Evolutionary conservation across 2,888 invertebrate species (phyloP), one percentile per base, ranked within the genome.

Genomic region (Drosophila vallismaia): DNA sequence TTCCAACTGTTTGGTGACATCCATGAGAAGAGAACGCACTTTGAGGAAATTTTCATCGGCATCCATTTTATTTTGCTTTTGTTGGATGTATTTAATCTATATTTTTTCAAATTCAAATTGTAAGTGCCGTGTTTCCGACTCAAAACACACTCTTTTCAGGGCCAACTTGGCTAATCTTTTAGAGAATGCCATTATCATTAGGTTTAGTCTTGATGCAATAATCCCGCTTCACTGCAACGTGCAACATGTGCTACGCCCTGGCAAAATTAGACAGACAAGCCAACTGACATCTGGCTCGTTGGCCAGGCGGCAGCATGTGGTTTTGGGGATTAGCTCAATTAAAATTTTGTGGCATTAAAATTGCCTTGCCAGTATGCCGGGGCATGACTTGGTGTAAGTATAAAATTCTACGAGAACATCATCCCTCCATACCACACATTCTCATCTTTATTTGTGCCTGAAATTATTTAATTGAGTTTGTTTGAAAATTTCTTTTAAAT

Each of bases 381-480:
- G 38, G 46, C 60, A 50, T 52, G 53, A 78, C 51, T 59, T 19
- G 46, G 24, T 14, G 28, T 24, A 24, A 19, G 44, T 24, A 42
- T 46, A 67, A 74, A 62, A 72, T 62, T 64, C 45, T 64, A 63
- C 58, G 50, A 62, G 71, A 81, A 60, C 64, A 72, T 62, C 64
- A 74, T 74, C 48, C 62, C 36, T 7, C 64, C 52, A 54, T 55
- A 19, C 45, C 42, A 44, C 66, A 55, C 71, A 59, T 49, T 54
- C 75, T 76, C 76, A 85, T 87, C 71, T 87, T 87, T 84, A 82
- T 87, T 82, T 87, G 74, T 55, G 76, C 75, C 75, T 72, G 71
- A 78, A 85, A 84, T 85, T 87, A 87, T 87, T 87, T 84, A 84
- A 84, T 87, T 84, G 83, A 85, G 84, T 87, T 84, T 84, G 87